phyloP scores from a whole-genome alignment of 2,888 invertebrate genomes.

The Polydrusus pterygomalis region DNA sequence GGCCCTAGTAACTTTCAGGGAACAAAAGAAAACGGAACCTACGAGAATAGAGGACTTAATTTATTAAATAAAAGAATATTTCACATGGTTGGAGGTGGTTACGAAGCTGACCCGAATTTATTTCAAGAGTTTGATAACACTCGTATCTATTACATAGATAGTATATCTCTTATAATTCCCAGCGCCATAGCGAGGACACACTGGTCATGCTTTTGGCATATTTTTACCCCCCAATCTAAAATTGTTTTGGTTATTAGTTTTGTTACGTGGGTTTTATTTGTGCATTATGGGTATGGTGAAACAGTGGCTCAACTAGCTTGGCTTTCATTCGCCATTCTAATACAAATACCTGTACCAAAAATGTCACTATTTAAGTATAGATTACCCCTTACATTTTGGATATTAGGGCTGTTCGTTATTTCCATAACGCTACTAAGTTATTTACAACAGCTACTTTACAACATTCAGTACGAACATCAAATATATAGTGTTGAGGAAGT shows the following conservation, averaged over 20 bases:
- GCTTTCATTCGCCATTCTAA: conserved; percentile 1
- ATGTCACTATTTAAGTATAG: conserved; percentile 15
- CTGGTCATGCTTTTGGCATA: not conserved
- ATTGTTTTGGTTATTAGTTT: not conserved
- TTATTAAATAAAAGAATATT: not conserved
- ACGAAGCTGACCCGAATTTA: not conserved
- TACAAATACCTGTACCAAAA: not conserved
- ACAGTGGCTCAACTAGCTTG: not conserved
- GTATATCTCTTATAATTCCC: not conserved
- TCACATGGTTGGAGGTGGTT: conserved; percentile 6
- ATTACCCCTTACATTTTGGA: conserved; percentile 24
- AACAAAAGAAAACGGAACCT: conserved; percentile 16
- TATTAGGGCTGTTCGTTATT: conserved; percentile 11
- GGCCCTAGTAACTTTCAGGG: conserved; percentile 6
- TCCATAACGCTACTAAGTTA: not conserved
- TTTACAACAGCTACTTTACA: not conserved
- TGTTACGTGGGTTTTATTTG: conserved; percentile 5
- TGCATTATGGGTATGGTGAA: not conserved
- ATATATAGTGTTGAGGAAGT: not conserved
- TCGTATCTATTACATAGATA: conserved; percentile 4
- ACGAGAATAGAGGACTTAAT: conserved; percentile 4
- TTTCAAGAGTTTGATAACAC: conserved; percentile 11
- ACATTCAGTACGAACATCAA: conserved; percentile 8
- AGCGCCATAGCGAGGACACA: not conserved
- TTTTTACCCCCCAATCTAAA: conserved; percentile 2